Conservation (phyloP, 2,888 invertebrate species). For the Hyalella azteca region DNA sequence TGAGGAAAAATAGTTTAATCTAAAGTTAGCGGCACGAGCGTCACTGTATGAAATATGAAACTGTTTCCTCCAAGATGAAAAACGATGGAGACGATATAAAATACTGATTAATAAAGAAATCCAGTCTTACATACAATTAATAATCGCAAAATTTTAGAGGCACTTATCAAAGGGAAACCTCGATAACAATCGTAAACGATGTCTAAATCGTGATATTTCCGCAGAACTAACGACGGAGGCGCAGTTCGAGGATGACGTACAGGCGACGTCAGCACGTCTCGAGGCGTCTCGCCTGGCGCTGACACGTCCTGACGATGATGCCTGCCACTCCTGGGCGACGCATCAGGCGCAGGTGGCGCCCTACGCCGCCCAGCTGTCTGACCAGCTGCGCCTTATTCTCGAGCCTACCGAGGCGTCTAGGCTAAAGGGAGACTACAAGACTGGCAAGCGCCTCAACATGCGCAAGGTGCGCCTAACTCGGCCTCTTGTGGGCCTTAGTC, state of each 20-base stretch:
- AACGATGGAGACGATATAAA: too few relatives aligned
- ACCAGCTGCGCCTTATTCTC: conserved; percentile 88
- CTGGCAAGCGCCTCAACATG: conserved; percentile 97
- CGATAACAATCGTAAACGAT: too few relatives aligned
- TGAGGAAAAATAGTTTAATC: too few relatives aligned
- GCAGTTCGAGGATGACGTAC: conserved; percentile 58
- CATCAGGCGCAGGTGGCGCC: conserved; percentile 61
- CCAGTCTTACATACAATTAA: too few relatives aligned
- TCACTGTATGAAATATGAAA: too few relatives aligned
- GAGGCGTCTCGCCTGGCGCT: conserved; percentile 60
- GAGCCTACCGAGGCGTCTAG: conserved; percentile 94
- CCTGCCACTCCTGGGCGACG: conserved; percentile 61
- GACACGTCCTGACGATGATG: background rate
- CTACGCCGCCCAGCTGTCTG: conserved; percentile 85
- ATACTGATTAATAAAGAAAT: too few relatives aligned
- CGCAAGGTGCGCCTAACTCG: conserved; percentile 68
- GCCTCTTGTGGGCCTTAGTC: conserved; percentile 35
- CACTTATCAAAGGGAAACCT: too few relatives aligned
- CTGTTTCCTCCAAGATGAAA: too few relatives aligned
- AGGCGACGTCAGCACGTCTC: conserved; percentile 60
- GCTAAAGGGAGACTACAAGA: conserved; percentile 92
- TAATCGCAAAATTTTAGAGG: too few relatives aligned
- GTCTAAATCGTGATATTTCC: too few relatives aligned
- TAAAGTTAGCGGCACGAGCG: too few relatives aligned
- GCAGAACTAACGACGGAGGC: conserved; percentile 60